phyloP scores from a whole-genome alignment of 2,113 vertebrate genomes.

The Butorides virescens region DNA sequence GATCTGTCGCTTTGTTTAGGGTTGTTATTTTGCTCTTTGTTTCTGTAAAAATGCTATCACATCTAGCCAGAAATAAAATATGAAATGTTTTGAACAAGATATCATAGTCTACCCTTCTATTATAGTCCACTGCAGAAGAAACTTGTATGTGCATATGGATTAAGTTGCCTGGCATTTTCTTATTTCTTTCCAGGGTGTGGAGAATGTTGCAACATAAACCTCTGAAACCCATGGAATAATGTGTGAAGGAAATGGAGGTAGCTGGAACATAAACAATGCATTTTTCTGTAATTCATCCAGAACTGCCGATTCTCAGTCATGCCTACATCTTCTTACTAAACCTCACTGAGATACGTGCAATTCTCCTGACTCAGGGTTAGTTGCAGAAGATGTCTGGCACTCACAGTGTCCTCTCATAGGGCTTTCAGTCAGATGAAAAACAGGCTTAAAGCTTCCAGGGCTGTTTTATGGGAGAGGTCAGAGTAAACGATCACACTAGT shows the following conservation, averaged over 20 bases:
- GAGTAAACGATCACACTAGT: not conserved
- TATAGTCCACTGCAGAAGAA: not conserved
- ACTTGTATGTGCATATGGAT: not conserved
- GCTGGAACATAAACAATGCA: not conserved
- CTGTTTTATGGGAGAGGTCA: not conserved
- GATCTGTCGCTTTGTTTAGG: not conserved
- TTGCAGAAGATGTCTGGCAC: not conserved
- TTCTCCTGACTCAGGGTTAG: not conserved
- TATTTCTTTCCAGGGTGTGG: not conserved
- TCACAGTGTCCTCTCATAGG: not conserved
- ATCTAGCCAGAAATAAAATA: not conserved
- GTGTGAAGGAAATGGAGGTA: not conserved
- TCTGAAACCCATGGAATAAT: not conserved
- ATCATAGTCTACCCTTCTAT: not conserved
- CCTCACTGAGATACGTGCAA: not conserved
- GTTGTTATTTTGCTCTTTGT: not conserved
- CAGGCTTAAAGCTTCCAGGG: not conserved
- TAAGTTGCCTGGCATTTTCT: not conserved
- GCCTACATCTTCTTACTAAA: not conserved
- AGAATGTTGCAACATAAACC: not conserved
- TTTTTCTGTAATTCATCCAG: not conserved
- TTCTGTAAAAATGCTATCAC: not conserved
- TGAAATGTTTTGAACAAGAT: not conserved
- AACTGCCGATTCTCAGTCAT: not conserved
- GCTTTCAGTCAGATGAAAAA: not conserved